phyloP scores from a whole-genome alignment of 2,113 vertebrate species.

The Poeciliopsis retropinna region DNA sequence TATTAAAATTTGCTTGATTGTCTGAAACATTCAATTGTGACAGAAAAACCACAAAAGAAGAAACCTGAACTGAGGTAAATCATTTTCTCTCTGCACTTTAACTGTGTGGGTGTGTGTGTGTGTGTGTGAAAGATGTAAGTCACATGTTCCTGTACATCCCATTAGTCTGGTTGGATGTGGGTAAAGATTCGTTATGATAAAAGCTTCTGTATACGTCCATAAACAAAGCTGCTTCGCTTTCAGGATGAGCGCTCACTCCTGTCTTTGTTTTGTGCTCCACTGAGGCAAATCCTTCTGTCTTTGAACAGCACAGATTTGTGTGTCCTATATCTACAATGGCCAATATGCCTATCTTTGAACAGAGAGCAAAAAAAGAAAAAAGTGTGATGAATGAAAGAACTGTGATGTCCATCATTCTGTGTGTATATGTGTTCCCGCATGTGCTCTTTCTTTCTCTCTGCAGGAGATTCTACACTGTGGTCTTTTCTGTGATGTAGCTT shows the following conservation, averaged over 20 bases:
- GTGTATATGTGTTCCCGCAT: neutral
- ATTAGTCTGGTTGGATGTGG: conserved; percentile 8
- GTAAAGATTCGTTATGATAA: conserved; percentile 11
- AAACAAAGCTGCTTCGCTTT: conserved; percentile 21
- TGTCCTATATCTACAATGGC: conserved; percentile 15
- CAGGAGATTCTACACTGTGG: conserved; percentile 54
- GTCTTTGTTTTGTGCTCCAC: conserved; percentile 23
- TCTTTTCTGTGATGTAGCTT: conserved; percentile 39
- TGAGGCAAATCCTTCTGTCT: conserved; percentile 15
- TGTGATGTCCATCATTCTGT: conserved; percentile 1
- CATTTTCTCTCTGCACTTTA: neutral
- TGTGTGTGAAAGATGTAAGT: neutral
- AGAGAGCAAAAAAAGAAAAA: conserved; percentile 25
- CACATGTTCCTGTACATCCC: conserved; percentile 4
- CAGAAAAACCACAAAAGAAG: too few species aligned
- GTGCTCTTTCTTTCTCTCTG: conserved; percentile 21
- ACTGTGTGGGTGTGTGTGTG: conserved; percentile 9
- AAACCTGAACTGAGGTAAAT: neutral
- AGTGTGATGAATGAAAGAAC: conserved; percentile 11
- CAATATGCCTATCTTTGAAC: conserved; percentile 10
- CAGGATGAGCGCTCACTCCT: conserved; percentile 29
- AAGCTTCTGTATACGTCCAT: neutral
- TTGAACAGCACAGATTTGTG: conserved; percentile 29
- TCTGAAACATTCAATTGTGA: too few species aligned
- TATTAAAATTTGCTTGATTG: too few species aligned